A percentile compares a stretch with the other conserved stretches of the same genome.
These are phyloP conservation scores for Vanessa tameamea DNA, from an alignment of 1,140 invertebrate species.

Conservation along the genomic window DNA sequence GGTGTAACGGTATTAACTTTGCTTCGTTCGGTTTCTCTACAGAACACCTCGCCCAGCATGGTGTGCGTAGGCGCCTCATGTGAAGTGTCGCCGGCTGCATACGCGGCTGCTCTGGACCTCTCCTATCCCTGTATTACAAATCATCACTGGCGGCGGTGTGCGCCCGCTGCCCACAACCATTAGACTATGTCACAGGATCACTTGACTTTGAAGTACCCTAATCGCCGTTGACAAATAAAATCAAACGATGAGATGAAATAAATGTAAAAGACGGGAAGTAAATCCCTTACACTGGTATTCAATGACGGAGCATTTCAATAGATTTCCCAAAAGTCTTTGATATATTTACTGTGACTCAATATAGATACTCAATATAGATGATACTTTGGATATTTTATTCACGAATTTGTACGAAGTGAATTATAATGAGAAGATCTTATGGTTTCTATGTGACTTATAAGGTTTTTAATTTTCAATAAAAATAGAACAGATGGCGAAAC, in stretches of 20 bases:
- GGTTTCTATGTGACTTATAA: too few relatives aligned
- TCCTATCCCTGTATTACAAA: slow-evolving; percentile 76
- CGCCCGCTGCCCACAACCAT: slow-evolving; percentile 38
- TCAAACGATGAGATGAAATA: slow-evolving; percentile 27
- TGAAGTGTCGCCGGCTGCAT: slow-evolving; percentile 74
- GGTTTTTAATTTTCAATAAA: too few relatives aligned
- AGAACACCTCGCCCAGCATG: slow-evolving; percentile 87
- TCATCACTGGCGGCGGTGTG: slow-evolving; percentile 66
- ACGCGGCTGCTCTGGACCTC: slow-evolving; percentile 66
- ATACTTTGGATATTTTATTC: neutral
- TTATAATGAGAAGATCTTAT: neutral
- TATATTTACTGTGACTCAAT: slow-evolving; percentile 14
- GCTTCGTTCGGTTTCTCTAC: slow-evolving; percentile 77
- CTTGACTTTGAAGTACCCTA: slow-evolving; percentile 14
- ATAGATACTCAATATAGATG: too few relatives aligned
- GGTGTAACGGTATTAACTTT: slow-evolving; percentile 79
- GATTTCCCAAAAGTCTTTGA: slow-evolving; percentile 2
- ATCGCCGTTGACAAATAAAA: slow-evolving; percentile 25
- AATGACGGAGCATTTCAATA: slow-evolving; percentile 37
- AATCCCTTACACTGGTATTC: slow-evolving; percentile 23
- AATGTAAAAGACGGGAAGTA: slow-evolving; percentile 21
- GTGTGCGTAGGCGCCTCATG: slow-evolving; percentile 86
- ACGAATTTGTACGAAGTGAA: too few relatives aligned
- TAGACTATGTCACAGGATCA: slow-evolving; percentile 15
- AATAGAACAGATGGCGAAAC: too few relatives aligned